Conservation (phyloP, 64 coral and sea anemone genomes). For the Anthopleura sola region DNA sequence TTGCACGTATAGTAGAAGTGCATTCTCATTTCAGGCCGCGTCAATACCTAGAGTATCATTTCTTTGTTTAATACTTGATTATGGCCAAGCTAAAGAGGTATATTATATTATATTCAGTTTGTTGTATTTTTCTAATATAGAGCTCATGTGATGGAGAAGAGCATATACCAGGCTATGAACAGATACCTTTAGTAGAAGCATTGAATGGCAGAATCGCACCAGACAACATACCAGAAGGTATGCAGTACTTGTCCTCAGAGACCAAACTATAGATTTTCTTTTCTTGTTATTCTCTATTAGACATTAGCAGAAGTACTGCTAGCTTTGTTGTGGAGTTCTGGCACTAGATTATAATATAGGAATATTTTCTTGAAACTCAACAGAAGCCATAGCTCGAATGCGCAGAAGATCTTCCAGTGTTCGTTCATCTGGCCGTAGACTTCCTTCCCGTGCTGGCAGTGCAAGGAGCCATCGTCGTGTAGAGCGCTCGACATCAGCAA, state of each 20-base stretch:
- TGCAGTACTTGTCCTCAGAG: no score
- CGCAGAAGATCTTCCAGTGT: constrained; percentile 61
- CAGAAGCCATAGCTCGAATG: constrained; percentile 71
- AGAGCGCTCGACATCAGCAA: constrained; percentile 77
- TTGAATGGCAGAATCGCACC: constrained; percentile 79
- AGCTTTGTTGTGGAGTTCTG: no score
- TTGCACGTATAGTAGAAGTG: no score
- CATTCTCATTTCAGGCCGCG: no score
- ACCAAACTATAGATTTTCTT: no score
- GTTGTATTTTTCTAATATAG: constrained; percentile 9
- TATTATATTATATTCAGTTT: no score
- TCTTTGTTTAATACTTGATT: no score
- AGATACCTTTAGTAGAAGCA: constrained; percentile 87
- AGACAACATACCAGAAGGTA: constrained; percentile 81
- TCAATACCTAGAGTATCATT: no score
- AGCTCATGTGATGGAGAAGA: constrained; percentile 45
- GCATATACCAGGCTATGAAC: constrained; percentile 63
- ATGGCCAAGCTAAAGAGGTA: no score
- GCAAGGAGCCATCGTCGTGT: constrained; percentile 67
- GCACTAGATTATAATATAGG: no score
- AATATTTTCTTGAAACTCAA: not conserved
- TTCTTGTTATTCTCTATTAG: no score
- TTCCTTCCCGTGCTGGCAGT: constrained; percentile 64
- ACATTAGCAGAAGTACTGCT: no score
- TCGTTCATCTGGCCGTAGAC: constrained; percentile 65